Evolutionary conservation across 2,888 invertebrate species (phyloP).

Genomic region (Pediacus dermestoides): DNA sequence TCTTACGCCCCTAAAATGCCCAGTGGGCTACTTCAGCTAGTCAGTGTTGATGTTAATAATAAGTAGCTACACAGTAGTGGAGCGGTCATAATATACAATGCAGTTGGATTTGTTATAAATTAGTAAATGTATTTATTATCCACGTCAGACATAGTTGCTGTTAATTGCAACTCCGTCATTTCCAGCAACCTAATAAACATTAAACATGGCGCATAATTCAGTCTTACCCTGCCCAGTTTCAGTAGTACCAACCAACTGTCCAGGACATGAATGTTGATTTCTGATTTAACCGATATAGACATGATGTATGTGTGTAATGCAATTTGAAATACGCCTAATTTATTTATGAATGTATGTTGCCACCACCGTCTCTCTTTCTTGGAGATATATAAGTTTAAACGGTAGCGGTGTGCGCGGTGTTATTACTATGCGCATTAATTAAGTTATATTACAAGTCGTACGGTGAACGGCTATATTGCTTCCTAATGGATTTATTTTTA

Average conservation of each 20-base stretch:
- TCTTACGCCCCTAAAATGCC: too few relatives aligned
- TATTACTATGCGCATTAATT: conserved; percentile 32
- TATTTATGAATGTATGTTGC: conserved; percentile 35
- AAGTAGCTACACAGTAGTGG: too few relatives aligned
- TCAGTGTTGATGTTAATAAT: too few relatives aligned
- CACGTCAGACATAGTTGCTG: conserved; percentile 47
- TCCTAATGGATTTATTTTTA: conserved; percentile 11
- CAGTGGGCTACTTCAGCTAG: too few relatives aligned
- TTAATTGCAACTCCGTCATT: conserved; percentile 49
- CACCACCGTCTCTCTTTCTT: conserved; percentile 32
- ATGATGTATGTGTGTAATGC: conserved; percentile 34
- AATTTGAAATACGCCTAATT: conserved; percentile 37
- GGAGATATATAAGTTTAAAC: conserved; percentile 15
- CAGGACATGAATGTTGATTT: conserved; percentile 36
- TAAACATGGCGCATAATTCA: conserved; percentile 49
- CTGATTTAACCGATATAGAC: conserved; percentile 37
- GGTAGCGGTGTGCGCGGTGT: conserved; percentile 17
- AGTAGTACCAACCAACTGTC: conserved; percentile 35
- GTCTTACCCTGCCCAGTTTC: conserved; percentile 45
- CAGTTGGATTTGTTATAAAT: conserved; percentile 31
- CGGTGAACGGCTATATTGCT: conserved; percentile 8
- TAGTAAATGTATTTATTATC: conserved; percentile 46
- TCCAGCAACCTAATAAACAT: conserved; percentile 50
- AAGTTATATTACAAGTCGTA: conserved; percentile 25
- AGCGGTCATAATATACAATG: too few relatives aligned